Evolutionary conservation across 2,113 vertebrate species (phyloP), one percentile per base, ranked within the genome.

Genomic region (Pterocles orientalis): DNA sequence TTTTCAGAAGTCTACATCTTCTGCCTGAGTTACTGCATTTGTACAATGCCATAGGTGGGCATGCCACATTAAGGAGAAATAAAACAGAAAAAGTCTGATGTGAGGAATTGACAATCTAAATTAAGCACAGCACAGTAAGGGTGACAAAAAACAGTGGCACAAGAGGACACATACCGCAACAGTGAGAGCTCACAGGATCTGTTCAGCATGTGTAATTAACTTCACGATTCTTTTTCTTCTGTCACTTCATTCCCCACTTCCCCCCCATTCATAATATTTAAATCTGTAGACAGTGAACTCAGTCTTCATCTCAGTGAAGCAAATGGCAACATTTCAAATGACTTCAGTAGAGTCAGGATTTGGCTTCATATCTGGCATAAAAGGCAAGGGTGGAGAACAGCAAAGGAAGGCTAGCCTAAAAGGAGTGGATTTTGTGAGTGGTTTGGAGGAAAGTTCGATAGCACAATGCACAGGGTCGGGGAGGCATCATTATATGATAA

Each of bases 41-140:
- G 58, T 41, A 77, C 75, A 73, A 9, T 82, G 73, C 86, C 54
- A 85, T 50, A 72, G 78, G 78, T 87, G 70, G 50, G 50, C 83
- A 91, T 66, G 73, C 28, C 81, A 66, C 41, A 34, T 36, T 54
- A 87, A 76, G 66, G 43, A 79, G 86, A 92, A 94, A 89, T 69
- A 57, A 94, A 93, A 93, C 62, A 92, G 94, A 54, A 95, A 79
- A 54, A 79, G 39, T 61, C 61, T 85, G 43, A 88, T 53, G 61
- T 91, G 69, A 96, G 65, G 86, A 90, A 94, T 94, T 95, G 69
- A 72, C 36, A 76, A 26, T 86, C 86, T 96, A 92, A 94, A 93
- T 86, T 92, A 92, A 79, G 66, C 86, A 82, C 24, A 91, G 76
- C 83, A 57, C 16, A 26, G 69, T 29, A 83, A 95, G 60, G 68